A percentile compares a stretch with the other conserved stretches of the same genome.
Conservation (phyloP, 1,140 invertebrate genomes). For the Listronotus bonariensis region DNA sequence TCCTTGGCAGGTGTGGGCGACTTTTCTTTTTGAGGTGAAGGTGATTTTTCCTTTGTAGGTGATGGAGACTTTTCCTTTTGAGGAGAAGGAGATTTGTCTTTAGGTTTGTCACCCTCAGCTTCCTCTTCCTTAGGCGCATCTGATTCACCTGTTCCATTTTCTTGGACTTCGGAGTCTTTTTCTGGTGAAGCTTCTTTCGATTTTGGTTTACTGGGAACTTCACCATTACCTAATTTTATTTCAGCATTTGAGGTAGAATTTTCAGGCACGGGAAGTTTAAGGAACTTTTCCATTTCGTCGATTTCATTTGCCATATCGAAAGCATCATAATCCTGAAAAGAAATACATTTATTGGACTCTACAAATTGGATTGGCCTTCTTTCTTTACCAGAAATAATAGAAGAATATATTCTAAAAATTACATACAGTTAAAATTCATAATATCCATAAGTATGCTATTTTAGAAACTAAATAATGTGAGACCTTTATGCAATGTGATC, state of each 20-base stretch:
- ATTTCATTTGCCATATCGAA: constrained; percentile 92
- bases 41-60: constrained; percentile 6
- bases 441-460: too few species aligned
- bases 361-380: too few species aligned
- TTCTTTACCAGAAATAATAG: too few species aligned
- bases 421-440: too few species aligned
- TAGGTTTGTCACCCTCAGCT: constrained; percentile 13
- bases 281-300: constrained; percentile 84
- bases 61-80: constrained; percentile 27
- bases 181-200: constrained; percentile 31
- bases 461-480: too few species aligned
- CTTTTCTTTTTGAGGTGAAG: constrained; percentile 12
- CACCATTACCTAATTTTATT: constrained; percentile 40
- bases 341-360: neutral
- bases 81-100: constrained; percentile 19
- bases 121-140: constrained; percentile 18
- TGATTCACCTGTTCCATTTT: constrained; percentile 24
- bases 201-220: constrained; percentile 25
- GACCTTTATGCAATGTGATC: too few species aligned
- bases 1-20: too few species aligned
- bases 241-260: constrained; percentile 37
- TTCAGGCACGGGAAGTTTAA: constrained; percentile 64
- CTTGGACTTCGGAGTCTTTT: constrained; percentile 31
- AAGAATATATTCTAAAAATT: too few species aligned
- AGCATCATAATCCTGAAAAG: constrained; percentile 83